Evolutionary conservation across 2,888 invertebrate genomes (phyloP).

Genomic region (Eurytoma californica): DNA sequence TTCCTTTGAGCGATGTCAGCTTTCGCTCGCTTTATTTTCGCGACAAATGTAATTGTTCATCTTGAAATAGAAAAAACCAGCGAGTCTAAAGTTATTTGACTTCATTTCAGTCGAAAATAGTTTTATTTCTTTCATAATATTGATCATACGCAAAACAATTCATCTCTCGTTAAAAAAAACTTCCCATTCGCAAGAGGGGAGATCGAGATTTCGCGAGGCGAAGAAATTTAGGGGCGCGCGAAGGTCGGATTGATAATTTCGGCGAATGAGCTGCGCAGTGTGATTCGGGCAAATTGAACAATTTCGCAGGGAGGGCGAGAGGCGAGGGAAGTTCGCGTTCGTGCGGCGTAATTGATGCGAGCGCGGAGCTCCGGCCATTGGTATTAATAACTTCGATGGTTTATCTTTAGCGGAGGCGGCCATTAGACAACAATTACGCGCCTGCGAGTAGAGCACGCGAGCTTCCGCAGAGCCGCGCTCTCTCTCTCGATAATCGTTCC

Average conservation of each 20-base stretch:
- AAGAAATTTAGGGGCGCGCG: conserved; percentile 28
- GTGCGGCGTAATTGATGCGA: conserved; percentile 45
- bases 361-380: conserved; percentile 26
- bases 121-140: too few relatives aligned
- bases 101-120: too few relatives aligned
- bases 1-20: conserved; percentile 7
- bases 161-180: not conserved
- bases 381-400: conserved; percentile 57
- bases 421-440: conserved; percentile 59
- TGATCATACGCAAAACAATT: not conserved
- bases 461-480: conserved; percentile 57
- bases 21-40: conserved; percentile 3
- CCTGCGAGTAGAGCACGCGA: conserved; percentile 58
- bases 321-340: conserved; percentile 32
- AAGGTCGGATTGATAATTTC: conserved; percentile 52
- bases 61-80: not conserved
- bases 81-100: too few relatives aligned
- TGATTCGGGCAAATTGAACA: conserved; percentile 45
- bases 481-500: conserved; percentile 56
- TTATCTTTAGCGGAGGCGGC: conserved; percentile 58
- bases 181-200: not conserved
- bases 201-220: not conserved
- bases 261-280: not conserved
- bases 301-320: conserved; percentile 22
- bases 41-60: conserved; percentile 8